Evolutionary conservation across 2,888 invertebrate genomes (phyloP), one percentile per base, ranked within the genome.

Genomic region (Schizaphis graminum): DNA sequence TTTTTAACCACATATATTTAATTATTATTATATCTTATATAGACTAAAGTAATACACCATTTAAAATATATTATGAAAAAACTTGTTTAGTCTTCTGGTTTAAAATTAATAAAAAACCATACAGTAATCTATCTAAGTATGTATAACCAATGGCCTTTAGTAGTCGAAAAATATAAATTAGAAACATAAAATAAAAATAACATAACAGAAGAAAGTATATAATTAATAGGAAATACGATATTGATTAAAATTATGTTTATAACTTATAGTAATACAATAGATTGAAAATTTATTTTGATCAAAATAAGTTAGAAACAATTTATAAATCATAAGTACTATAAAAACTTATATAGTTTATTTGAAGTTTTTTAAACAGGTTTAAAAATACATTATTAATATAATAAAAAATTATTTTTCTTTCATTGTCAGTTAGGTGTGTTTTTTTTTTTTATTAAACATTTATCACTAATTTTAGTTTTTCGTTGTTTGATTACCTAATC

Each of bases 401-500:
- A 67, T 13, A 67, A 4, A 67, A n/a, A n/a, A 67, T 3, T n/a
- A 67, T 13, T 67, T 67, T 67, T n/a, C n/a, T 67, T 67, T 11
- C 7, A 4, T n/a, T 13, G n/a, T 67, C n/a, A 67, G 67, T 3
- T n/a, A 67, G n/a, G 67, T 61, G n/a, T 13, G n/a, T 57, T 57
- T 28, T 28, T 67, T n/a, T n/a, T 67, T 61, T n/a, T 1, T 67
- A 16, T 16, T n/a, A 24, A 47, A 89, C 77, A 57, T 41, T 88
- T n/a, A 88, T n/a, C 53, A n/a, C 16, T 49, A 16, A 24, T 49
- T n/a, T n/a, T 56, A 28, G 56, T 35, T 35, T 56, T 41, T 56
- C 35, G 10, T 89, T 56, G 56, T 89, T 56, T 89, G 88, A 89
- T 89, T 41, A 67, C 57, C n/a, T 67, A 56, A 89, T 89, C 10